Conservation (phyloP, 2,888 invertebrate genomes). For the Ectemnius cavifrons region DNA sequence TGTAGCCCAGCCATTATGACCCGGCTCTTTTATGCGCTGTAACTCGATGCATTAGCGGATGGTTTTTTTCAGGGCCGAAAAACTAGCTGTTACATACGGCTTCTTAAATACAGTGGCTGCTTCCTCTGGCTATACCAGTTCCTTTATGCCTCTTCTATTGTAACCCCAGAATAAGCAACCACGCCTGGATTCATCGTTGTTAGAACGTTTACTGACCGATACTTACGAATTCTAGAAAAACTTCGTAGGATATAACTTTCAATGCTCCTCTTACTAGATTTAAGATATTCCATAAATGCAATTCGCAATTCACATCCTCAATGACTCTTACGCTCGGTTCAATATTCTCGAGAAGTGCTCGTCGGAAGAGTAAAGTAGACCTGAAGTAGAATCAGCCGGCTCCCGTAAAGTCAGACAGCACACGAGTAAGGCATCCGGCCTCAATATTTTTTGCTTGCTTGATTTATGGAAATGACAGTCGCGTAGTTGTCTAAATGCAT, state of each 20-base stretch:
- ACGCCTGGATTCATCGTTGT: conserved; percentile 12
- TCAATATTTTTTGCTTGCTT: conserved; percentile 12
- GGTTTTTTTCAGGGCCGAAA: conserved; percentile 25
- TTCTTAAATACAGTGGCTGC: conserved; percentile 20
- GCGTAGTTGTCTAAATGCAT: too few relatives aligned
- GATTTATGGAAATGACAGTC: too few relatives aligned
- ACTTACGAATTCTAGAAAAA: conserved; percentile 7
- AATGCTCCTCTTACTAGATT: too few relatives aligned
- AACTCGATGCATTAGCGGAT: conserved; percentile 18
- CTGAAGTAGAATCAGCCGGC: too few relatives aligned
- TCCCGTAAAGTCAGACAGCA: too few relatives aligned
- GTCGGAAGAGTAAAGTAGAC: too few relatives aligned
- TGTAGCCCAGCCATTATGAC: conserved; percentile 12
- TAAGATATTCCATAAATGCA: too few relatives aligned
- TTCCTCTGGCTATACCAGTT: conserved; percentile 7
- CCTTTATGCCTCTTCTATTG: conserved; percentile 16
- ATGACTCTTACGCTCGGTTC: conserved; percentile 9
- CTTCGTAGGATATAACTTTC: background rate
- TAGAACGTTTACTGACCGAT: conserved; percentile 19
- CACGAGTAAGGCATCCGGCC: background rate
- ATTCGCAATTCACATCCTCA: too few relatives aligned
- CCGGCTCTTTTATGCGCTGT: conserved; percentile 11
- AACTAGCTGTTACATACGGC: conserved; percentile 1
- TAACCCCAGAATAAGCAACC: conserved; percentile 2
- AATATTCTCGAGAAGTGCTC: background rate